phyloP scores from a whole-genome alignment of 2,113 vertebrate species.

The Struthio camelus region DNA sequence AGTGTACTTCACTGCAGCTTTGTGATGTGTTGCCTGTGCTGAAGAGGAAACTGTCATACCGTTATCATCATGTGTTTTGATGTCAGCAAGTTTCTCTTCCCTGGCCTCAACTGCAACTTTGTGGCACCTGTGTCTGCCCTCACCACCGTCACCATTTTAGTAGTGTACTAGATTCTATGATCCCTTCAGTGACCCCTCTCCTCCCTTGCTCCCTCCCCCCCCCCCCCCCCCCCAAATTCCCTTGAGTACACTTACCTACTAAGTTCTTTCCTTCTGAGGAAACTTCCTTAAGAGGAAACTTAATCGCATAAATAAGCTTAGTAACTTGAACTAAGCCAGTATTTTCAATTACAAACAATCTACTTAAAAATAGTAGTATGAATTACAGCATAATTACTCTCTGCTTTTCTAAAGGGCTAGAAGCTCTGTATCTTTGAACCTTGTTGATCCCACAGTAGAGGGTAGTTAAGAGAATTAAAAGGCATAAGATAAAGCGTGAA shows the following conservation, averaged over 20 bases:
- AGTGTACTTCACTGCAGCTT: background rate
- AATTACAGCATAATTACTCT: background rate
- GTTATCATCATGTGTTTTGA: rapidly evolving
- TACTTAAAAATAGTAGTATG: background rate
- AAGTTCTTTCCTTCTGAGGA: background rate
- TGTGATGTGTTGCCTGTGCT: background rate
- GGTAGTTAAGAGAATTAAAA: background rate
- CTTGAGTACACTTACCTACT: too few species aligned
- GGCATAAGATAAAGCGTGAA: background rate
- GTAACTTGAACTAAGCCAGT: background rate
- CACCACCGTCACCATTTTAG: rapidly evolving
- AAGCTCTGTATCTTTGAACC: background rate
- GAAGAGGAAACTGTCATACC: too few species aligned
- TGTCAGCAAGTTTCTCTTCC: background rate
- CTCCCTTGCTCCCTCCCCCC: too few species aligned
- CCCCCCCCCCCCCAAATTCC: too few species aligned
- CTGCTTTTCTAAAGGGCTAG: background rate
- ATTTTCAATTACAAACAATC: background rate
- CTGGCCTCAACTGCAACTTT: background rate
- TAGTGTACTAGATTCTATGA: background rate
- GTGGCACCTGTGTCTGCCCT: background rate
- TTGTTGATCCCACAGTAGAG: background rate
- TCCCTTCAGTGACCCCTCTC: too few species aligned
- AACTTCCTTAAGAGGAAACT: background rate
- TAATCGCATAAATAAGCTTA: background rate